A percentile compares a stretch with the other conserved stretches of the same genome.
These are phyloP conservation scores for Macaria liturata DNA, from an alignment of 2,888 invertebrate genomes.

Conservation along the genomic window DNA sequence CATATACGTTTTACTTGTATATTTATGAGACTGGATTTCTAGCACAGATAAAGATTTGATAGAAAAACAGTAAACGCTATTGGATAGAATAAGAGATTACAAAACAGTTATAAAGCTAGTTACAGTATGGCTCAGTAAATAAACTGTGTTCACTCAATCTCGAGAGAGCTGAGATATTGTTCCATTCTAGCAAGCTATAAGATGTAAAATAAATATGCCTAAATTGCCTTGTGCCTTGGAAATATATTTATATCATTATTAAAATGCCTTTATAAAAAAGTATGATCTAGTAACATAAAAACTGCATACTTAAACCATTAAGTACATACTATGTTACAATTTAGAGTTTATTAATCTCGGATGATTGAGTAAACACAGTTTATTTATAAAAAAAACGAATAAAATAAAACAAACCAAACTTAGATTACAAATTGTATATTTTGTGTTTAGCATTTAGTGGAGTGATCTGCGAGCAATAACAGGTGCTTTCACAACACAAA, in stretches of 20 bases:
- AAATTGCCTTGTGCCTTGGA: no score
- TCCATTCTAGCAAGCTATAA: no score
- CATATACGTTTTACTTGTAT: background rate
- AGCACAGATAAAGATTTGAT: conserved; percentile 1
- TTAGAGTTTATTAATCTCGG: no score
- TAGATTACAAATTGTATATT: conserved; percentile 18
- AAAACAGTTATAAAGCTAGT: conserved; percentile 14
- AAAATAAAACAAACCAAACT: background rate
- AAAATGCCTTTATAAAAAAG: no score
- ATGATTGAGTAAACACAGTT: background rate
- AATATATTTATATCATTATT: no score
- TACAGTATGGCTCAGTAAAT: background rate
- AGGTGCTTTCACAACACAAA: conserved; percentile 49
- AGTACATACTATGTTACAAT: no score
- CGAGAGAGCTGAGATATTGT: no score
- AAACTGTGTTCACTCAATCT: background rate
- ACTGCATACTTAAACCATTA: no score
- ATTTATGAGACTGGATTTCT: conserved; percentile 1
- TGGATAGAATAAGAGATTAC: background rate
- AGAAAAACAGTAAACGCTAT: conserved; percentile 2
- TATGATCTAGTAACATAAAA: no score
- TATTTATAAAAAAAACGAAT: background rate
- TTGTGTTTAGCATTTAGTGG: conserved; percentile 41
- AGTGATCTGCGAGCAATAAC: conserved; percentile 54
- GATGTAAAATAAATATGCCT: no score